phyloP scores from a whole-genome alignment of 2,113 vertebrate genomes.

The Actenoides hombroni region DNA sequence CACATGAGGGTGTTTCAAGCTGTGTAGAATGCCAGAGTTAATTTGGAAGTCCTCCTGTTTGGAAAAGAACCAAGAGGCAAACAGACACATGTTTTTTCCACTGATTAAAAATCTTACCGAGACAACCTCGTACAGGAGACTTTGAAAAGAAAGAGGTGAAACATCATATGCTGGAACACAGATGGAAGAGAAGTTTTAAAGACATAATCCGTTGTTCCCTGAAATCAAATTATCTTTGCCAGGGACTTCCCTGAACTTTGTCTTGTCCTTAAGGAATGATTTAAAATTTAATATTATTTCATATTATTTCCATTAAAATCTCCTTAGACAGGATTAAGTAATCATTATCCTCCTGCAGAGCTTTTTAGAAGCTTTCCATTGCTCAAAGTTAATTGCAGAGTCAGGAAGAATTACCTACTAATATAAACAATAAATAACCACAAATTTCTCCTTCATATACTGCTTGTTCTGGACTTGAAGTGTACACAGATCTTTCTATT shows the following conservation, averaged over 20 bases:
- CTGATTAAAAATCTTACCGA: neutral
- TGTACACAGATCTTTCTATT: neutral
- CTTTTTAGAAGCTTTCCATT: constrained; percentile 5
- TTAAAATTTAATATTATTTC: neutral
- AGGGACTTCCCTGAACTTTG: neutral
- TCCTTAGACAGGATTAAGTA: neutral
- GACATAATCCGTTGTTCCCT: neutral
- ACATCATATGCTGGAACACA: neutral
- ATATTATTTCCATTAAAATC: constrained; percentile 6
- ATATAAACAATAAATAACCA: neutral
- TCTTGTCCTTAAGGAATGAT: neutral
- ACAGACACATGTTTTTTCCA: neutral
- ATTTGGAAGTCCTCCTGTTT: neutral
- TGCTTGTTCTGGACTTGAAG: neutral
- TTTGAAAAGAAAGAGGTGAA: neutral
- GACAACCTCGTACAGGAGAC: neutral
- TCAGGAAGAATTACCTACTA: neutral
- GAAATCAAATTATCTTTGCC: neutral
- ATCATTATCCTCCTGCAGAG: neutral
- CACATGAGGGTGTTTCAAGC: constrained; percentile 39
- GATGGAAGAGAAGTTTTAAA: neutral
- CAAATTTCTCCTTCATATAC: neutral
- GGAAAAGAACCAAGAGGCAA: neutral
- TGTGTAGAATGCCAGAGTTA: neutral
- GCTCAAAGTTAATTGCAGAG: constrained; percentile 14